Percentiles rank a stretch among this genome's conserved stretches.
phyloP scores from a whole-genome alignment of 2,113 vertebrate species.

The Bolborhynchus lineola region DNA sequence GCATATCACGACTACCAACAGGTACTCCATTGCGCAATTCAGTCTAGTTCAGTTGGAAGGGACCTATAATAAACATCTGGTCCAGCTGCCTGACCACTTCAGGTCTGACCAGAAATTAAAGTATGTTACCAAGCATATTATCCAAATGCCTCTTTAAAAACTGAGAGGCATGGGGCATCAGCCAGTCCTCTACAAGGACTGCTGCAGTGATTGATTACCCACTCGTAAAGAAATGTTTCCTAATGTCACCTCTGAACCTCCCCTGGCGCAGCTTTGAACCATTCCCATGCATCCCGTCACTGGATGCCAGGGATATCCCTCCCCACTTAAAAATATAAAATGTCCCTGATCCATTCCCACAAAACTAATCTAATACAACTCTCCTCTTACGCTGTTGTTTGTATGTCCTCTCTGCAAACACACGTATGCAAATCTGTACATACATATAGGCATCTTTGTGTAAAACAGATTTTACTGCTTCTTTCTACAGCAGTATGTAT shows the following conservation, averaged over 20 bases:
- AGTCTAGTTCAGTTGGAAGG: background rate
- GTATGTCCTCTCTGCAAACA: background rate
- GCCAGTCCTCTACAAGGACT: background rate
- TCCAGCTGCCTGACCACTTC: background rate
- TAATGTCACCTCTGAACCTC: background rate
- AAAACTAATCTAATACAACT: background rate
- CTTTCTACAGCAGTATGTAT: background rate
- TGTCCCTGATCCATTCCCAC: background rate
- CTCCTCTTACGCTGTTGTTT: background rate
- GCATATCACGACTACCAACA: background rate
- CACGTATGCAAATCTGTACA: background rate
- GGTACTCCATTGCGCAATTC: background rate
- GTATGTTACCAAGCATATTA: background rate
- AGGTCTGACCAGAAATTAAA: background rate
- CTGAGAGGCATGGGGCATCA: background rate
- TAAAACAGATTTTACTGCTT: background rate
- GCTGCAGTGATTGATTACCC: background rate
- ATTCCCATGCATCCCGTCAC: background rate
- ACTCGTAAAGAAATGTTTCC: background rate
- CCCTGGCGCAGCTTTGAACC: background rate
- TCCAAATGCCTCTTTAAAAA: background rate
- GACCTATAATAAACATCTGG: background rate
- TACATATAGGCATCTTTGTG: rapidly evolving
- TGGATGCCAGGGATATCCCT: background rate
- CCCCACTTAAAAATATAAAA: background rate